Conservation (phyloP, 2,888 invertebrate genomes). For the Ischnura elegans region DNA sequence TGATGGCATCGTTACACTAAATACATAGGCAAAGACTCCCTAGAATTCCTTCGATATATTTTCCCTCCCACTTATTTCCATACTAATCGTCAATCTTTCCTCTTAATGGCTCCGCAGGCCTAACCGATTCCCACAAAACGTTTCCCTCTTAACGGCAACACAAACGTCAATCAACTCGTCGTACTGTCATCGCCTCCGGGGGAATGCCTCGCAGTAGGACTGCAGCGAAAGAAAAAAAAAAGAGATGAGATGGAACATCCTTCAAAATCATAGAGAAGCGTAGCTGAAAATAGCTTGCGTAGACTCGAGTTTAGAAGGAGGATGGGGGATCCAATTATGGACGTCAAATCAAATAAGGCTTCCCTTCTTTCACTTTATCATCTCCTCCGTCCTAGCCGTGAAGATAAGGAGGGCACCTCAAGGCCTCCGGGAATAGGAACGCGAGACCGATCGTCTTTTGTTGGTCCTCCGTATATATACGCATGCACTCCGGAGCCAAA, state of each 20-base stretch:
- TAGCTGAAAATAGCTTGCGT: background rate
- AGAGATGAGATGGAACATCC: background rate
- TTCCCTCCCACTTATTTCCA: too few species aligned
- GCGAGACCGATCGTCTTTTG: background rate
- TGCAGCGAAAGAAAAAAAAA: background rate
- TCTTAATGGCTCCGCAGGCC: background rate
- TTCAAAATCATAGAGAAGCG: background rate
- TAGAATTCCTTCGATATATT: too few species aligned
- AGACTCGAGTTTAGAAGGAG: too few species aligned
- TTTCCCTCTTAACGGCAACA: background rate
- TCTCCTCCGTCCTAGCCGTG: background rate
- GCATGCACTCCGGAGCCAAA: background rate
- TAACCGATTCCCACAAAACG: background rate
- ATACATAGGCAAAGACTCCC: too few species aligned
- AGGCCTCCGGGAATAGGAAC: background rate
- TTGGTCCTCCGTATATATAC: too few species aligned
- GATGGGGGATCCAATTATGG: slow-evolving; percentile 5
- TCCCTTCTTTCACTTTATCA: background rate
- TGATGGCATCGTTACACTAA: too few species aligned
- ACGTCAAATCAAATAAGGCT: background rate
- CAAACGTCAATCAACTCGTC: background rate
- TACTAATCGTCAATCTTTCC: too few species aligned
- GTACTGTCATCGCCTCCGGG: background rate
- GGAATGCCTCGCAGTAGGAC: background rate
- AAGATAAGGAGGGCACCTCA: slow-evolving; percentile 6